Evolutionary conservation across 2,888 invertebrate genomes (phyloP).

Genomic region (Dusona sp.): DNA sequence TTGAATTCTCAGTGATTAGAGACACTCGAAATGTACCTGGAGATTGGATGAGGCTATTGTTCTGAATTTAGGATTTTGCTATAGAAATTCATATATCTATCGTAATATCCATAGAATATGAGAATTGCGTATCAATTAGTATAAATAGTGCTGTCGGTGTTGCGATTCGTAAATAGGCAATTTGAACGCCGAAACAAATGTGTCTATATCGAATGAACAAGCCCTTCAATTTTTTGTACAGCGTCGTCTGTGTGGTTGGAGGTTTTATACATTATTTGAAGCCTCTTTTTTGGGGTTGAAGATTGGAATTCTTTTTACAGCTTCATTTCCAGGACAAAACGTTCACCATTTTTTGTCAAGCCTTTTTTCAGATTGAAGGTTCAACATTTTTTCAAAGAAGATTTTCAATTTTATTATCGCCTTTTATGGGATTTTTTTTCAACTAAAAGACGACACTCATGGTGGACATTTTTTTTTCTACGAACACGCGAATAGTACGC

Average conservation of each 20-base stretch:
- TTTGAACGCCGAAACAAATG: background rate
- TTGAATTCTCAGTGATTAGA: conserved; percentile 45
- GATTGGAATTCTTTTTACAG: background rate
- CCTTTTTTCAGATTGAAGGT: background rate
- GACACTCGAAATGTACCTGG: conserved; percentile 22
- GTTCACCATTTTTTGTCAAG: background rate
- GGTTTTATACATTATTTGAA: background rate
- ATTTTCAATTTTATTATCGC: background rate
- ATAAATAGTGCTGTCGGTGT: background rate
- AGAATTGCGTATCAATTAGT: background rate
- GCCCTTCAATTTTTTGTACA: background rate
- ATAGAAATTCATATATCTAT: background rate
- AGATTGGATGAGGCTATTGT: background rate
- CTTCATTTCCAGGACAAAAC: background rate
- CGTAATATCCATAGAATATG: background rate
- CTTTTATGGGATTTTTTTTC: background rate
- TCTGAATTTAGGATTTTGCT: background rate
- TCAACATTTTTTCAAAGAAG: background rate
- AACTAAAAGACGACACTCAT: background rate
- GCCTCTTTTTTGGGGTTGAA: background rate
- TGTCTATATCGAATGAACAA: background rate
- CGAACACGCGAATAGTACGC: background rate
- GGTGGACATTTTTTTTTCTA: background rate
- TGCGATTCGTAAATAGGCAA: background rate
- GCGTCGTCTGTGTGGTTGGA: background rate